phyloP scores from a whole-genome alignment of 2,113 vertebrate species.

The Smithornis capensis region DNA sequence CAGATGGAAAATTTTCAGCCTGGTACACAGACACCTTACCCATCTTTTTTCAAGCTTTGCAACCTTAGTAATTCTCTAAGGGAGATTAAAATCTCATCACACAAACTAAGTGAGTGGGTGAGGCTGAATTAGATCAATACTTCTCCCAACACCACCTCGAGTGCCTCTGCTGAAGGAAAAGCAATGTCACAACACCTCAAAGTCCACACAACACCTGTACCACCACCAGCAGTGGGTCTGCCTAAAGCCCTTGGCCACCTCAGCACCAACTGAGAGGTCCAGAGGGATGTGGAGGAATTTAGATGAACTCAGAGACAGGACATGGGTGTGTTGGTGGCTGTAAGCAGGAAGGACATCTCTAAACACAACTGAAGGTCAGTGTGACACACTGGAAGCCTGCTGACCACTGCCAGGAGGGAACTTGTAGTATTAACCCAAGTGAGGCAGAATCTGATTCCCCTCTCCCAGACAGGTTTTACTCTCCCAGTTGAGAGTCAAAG shows the following conservation, averaged over 20 bases:
- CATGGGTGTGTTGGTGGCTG: rapidly evolving
- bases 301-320: background rate
- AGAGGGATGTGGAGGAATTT: rapidly evolving
- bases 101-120: background rate
- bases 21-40: background rate
- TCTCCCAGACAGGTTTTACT: background rate
- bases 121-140: background rate
- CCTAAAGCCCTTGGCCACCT: background rate
- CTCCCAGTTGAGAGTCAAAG: background rate
- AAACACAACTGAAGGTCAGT: rapidly evolving
- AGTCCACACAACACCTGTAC: background rate
- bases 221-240: rapidly evolving
- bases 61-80: background rate
- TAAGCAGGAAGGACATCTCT: background rate
- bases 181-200: background rate
- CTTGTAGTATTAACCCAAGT: rapidly evolving
- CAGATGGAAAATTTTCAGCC: background rate
- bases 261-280: background rate
- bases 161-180: background rate
- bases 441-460: background rate
- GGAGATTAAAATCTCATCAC: background rate
- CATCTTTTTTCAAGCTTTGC: background rate
- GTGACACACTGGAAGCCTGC: rapidly evolving
- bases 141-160: background rate
- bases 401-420: background rate